Conservation (phyloP, 30 jellyfish, hydroid and myxozoan species). For the Haliclystus octoradiatus region DNA sequence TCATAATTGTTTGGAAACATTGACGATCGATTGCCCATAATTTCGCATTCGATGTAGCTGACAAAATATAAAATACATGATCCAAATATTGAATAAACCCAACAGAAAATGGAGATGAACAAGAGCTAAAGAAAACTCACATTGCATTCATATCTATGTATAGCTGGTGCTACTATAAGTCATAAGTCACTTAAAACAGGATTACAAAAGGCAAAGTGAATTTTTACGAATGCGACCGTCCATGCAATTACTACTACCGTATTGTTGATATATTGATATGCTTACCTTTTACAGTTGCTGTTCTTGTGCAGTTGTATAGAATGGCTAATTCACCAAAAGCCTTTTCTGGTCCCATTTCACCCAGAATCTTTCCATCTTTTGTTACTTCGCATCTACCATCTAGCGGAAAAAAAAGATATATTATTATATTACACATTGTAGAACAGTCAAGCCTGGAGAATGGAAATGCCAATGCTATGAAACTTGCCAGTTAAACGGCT, state of each 20-base stretch:
- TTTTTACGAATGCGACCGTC: too few relatives aligned
- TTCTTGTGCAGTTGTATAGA: conserved; percentile 92
- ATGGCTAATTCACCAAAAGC: conserved; percentile 98
- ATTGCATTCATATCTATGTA: too few relatives aligned
- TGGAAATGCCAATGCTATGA: too few relatives aligned
- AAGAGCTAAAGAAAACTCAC: neutral
- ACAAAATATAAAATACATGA: neutral
- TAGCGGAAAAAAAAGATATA: conserved; percentile 1
- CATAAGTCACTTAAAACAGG: neutral
- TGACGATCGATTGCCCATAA: conserved; percentile 94
- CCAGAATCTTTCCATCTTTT: conserved; percentile 84
- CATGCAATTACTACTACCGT: too few relatives aligned
- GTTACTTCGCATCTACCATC: conserved; percentile 96
- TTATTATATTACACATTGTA: neutral
- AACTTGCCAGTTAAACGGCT: too few relatives aligned
- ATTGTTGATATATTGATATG: too few relatives aligned
- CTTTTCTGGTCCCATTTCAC: conserved; percentile 90
- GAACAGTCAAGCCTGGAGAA: too few relatives aligned
- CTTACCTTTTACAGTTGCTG: conserved; percentile 98
- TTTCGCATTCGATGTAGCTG: conserved; percentile 86
- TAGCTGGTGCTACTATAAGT: too few relatives aligned
- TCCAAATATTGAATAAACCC: neutral
- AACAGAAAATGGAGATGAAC: neutral
- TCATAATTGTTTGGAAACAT: conserved; percentile 94
- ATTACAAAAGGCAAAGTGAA: neutral